These are phyloP conservation scores for Macrostomum lignano DNA, from an alignment of 1,140 invertebrate species.

Conservation along the genomic window DNA sequence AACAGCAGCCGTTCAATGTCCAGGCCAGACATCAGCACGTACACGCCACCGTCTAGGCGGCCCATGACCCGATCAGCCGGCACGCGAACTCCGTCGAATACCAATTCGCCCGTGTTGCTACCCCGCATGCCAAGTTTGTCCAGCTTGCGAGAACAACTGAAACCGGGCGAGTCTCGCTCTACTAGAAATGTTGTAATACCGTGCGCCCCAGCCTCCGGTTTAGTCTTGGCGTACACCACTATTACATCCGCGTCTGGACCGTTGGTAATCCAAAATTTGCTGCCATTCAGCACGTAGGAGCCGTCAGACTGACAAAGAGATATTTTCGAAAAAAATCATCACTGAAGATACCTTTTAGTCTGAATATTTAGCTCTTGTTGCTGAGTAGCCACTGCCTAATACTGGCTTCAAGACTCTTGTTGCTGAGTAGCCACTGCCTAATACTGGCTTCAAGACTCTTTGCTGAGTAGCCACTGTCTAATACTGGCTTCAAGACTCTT, in stretches of 20 bases:
- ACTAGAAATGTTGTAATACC: conserved; percentile 77
- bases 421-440: no score
- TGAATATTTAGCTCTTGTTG: no score
- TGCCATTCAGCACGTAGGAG: conserved; percentile 74
- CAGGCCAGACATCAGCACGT: conserved; percentile 79
- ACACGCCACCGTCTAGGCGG: conserved; percentile 57
- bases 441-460: no score
- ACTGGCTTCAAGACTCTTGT: no score
- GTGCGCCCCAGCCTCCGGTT: conserved; percentile 41
- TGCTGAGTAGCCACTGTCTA: no score
- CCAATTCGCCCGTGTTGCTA: conserved; percentile 69
- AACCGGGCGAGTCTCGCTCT: conserved; percentile 61
- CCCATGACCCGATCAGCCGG: conserved; percentile 59
- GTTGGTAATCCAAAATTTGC: conserved; percentile 98
- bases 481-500: no score
- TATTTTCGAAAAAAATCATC: no score
- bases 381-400: no score
- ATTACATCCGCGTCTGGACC: conserved; percentile 76
- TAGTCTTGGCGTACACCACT: conserved; percentile 83
- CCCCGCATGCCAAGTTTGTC: conserved; percentile 94
- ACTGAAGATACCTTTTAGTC: no score
- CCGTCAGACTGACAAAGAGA: no score
- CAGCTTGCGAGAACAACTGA: conserved; percentile 55
- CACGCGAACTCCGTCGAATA: conserved; percentile 79
- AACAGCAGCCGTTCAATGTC: conserved; percentile 68